Base-by-base conservation (phyloP, 2,113 vertebrate species). In the Harpagus bidentatus region DNA sequence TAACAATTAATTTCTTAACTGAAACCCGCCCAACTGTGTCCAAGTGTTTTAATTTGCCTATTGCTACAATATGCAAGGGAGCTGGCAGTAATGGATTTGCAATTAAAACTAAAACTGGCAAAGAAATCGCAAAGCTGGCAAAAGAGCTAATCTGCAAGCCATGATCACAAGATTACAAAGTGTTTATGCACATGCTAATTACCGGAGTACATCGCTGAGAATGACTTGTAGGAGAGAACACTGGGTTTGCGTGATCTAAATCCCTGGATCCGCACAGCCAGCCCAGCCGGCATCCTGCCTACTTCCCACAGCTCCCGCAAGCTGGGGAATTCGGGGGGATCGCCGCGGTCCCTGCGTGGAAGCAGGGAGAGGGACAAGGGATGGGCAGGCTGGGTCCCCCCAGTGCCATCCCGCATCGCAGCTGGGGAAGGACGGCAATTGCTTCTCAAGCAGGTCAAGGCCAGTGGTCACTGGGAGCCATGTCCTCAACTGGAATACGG, bases 81-180 rank as follows among this genome's bases (percentile, higher is more conserved):
- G 90, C 94, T 97, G 95, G 97, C 97, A 98, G 93, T 96, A 95
- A 96, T 94, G 91, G 92, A 95, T 96, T 97, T 97, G 95, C 95
- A 97, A 97, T 97, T 98, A 98, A 97, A 98, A 97, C 90, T 83
- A 88, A 97, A 97, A 96, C 94, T 97, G 97, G 97, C 96, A 97
- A 91, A 96, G 96, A 86, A 94, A 96, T 95, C 96, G 96, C 96
- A 96, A 97, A 97, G 95, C 94, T 97, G 97, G 96, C 97, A 98
- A 95, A 97, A 97, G 93, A 94, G 86, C 95, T 96, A 94, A 95
- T 96, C 94, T 97, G 91, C 95, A 96, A 97, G 82, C 97, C 97
- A 94, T 96, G 97, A 97, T 97, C 96, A 96, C 95, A 97, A 97
- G 97, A 97, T 97, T 97, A 97, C 87, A 52, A 96, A 97, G 93